Conservation (phyloP, 1,140 invertebrate species). For the Chironomus tepperi region DNA sequence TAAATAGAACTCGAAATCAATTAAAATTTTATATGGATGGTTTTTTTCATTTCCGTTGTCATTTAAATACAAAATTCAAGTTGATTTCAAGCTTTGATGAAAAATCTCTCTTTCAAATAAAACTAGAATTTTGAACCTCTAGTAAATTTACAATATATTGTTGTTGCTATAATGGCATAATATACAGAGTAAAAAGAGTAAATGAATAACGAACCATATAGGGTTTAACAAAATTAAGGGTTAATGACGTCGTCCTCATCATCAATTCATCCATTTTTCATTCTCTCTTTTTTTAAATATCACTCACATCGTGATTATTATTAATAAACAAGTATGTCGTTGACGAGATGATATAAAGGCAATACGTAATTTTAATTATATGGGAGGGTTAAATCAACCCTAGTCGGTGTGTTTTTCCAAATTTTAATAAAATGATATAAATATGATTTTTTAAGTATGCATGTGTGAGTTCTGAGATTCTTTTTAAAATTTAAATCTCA, state of each 20-base stretch:
- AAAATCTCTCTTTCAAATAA: too few relatives aligned
- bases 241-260: background rate
- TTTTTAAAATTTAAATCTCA: background rate
- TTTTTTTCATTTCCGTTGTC: too few relatives aligned
- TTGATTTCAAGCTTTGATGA: too few relatives aligned
- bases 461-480: background rate
- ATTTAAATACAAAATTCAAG: too few relatives aligned
- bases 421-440: background rate
- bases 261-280: background rate
- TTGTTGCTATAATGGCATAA: too few relatives aligned
- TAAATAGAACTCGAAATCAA: too few relatives aligned
- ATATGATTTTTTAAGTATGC: background rate
- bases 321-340: background rate
- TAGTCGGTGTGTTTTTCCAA: too few relatives aligned
- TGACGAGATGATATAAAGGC: background rate
- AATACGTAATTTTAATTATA: background rate
- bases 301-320: background rate
- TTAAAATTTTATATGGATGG: too few relatives aligned
- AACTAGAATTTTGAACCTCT: too few relatives aligned
- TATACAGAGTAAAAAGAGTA: too few relatives aligned
- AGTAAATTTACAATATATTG: too few relatives aligned
- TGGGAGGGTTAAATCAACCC: background rate
- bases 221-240: constrained; percentile 10
- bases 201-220: background rate
- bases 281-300: background rate